Conservation (phyloP, 2,113 vertebrate species). For the Orientallactaga bullata region DNA sequence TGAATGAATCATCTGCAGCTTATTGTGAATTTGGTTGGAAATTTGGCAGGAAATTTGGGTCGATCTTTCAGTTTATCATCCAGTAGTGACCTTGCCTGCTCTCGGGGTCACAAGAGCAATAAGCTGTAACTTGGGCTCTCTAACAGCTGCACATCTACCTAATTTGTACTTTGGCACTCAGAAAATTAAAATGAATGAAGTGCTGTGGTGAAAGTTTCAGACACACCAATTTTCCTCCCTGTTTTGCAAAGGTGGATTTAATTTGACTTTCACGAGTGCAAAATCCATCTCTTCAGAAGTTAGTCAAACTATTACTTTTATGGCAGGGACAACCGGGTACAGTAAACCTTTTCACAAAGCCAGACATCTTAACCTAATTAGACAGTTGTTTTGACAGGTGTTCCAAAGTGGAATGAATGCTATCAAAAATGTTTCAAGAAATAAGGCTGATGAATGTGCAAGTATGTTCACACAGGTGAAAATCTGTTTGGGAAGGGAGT, state of each 20-base stretch:
- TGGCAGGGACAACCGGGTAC: constrained; percentile 83
- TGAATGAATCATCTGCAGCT: constrained; percentile 27
- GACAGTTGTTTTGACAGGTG: constrained; percentile 88
- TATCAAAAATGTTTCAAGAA: constrained; percentile 79
- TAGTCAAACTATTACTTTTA: constrained; percentile 88
- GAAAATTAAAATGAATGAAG: constrained; percentile 86
- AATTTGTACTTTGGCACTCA: constrained; percentile 84
- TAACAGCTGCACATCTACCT: constrained; percentile 82
- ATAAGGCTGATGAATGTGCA: constrained; percentile 77
- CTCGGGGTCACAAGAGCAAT: constrained; percentile 5
- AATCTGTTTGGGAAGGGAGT: constrained; percentile 72
- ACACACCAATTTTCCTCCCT: constrained; percentile 69
- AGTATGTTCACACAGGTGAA: constrained; percentile 83
- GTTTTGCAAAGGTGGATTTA: constrained; percentile 86
- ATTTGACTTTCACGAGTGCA: constrained; percentile 86
- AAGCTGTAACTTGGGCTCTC: constrained; percentile 57
- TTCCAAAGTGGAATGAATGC: constrained; percentile 82
- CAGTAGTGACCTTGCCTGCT: constrained; percentile 21
- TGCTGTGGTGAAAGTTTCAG: constrained; percentile 86
- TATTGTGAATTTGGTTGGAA: constrained; percentile 35
- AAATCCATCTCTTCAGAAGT: constrained; percentile 84
- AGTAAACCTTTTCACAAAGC: constrained; percentile 87
- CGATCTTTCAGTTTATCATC: constrained; percentile 64
- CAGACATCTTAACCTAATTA: constrained; percentile 89
- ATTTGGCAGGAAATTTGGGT: constrained; percentile 26